Percentiles rank a stretch among this genome's conserved stretches.
phyloP scores from a whole-genome alignment of 2,888 invertebrate species.

The Oscheius sp. region DNA sequence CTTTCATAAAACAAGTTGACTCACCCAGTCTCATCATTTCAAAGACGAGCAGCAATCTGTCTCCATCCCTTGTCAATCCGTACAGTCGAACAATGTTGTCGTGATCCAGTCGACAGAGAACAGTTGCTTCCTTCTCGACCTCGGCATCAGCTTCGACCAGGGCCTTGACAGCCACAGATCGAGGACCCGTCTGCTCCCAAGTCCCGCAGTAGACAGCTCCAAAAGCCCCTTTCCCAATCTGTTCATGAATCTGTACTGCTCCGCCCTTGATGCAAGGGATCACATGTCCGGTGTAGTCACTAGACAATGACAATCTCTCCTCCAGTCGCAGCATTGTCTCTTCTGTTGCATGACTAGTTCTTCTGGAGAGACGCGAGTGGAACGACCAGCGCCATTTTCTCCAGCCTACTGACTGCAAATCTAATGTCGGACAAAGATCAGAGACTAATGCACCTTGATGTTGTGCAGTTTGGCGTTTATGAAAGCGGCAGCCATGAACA shows the following conservation, averaged over 20 bases:
- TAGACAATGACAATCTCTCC: constrained; percentile 44
- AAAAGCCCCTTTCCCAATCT: constrained; percentile 69
- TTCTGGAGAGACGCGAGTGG: constrained; percentile 14
- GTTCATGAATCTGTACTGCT: constrained; percentile 62
- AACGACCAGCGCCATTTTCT: constrained; percentile 31
- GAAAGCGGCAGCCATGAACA: constrained; percentile 12
- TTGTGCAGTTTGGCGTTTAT: constrained; percentile 12
- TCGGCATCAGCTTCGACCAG: constrained; percentile 41
- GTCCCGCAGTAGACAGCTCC: constrained; percentile 67
- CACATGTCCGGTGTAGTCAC: constrained; percentile 52
- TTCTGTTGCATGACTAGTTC: constrained; percentile 47
- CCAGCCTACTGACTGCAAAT: constrained; percentile 22
- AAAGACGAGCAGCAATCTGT: constrained; percentile 89
- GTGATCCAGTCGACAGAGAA: constrained; percentile 92
- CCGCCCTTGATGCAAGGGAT: constrained; percentile 61
- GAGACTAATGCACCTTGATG: background rate
- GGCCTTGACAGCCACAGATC: constrained; percentile 54
- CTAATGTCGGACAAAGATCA: background rate
- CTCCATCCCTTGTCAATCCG: constrained; percentile 50
- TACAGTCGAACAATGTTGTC: constrained; percentile 85
- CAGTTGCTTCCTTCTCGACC: constrained; percentile 79
- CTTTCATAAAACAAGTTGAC: background rate
- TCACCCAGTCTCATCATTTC: constrained; percentile 98
- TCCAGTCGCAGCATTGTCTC: constrained; percentile 52
- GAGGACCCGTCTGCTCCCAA: constrained; percentile 55